Conservation (phyloP, 2,113 vertebrate species). For the Hippolais icterina region DNA sequence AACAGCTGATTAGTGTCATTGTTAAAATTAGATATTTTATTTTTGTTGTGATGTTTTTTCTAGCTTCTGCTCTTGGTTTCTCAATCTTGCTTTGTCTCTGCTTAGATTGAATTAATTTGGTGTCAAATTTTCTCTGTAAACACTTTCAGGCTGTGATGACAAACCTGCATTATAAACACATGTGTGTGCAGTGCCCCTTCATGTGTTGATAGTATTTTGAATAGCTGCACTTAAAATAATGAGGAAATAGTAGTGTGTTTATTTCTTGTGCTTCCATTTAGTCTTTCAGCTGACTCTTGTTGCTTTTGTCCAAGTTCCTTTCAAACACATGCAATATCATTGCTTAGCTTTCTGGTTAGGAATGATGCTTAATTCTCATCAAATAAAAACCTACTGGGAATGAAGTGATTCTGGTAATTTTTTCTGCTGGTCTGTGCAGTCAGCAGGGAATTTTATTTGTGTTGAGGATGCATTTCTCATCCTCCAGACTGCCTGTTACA, state of each 20-base stretch:
- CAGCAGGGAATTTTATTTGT: neutral
- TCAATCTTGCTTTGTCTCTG: neutral
- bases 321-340: neutral
- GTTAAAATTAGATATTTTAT: neutral
- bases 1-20: neutral
- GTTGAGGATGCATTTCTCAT: neutral
- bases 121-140: constrained; percentile 11
- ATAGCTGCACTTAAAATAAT: neutral
- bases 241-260: neutral
- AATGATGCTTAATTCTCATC: neutral
- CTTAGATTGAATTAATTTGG: neutral
- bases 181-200: neutral
- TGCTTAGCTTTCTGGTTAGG: neutral
- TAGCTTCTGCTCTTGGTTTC: neutral
- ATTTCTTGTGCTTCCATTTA: constrained; percentile 1
- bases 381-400: neutral
- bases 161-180: constrained; percentile 3
- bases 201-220: neutral
- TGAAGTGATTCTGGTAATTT: neutral
- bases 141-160: neutral
- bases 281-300: neutral
- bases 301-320: neutral
- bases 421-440: neutral
- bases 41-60: neutral
- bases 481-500: neutral